Evolutionary conservation across 2,888 invertebrate genomes (phyloP), one percentile per base, ranked within the genome.

Genomic region (Epiblema foenella): DNA sequence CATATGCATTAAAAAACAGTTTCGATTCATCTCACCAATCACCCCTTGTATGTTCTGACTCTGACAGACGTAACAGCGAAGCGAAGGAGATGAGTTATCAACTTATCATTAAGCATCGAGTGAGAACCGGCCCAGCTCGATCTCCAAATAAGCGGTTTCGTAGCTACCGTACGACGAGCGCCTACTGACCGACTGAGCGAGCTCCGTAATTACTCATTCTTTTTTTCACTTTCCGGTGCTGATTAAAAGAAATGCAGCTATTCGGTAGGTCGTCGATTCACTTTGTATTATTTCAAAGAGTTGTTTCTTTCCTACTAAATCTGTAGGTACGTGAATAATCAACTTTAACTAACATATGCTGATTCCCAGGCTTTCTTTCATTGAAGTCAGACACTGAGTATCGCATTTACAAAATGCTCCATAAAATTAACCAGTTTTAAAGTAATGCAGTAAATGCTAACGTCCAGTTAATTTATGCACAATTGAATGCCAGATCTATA

Each of bases 101-200:
- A 46, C 7, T 46, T 46, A 2, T 46, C 46, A 10, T 17, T 51
- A 29, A 49, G 46, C 29, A 2, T 29, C 15, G 29, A n/a, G n/a
- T n/a, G 24, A 46, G n/a, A 12, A 37, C 11, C 18, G 12, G 20
- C 33, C 42, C 63, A 33, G 65, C 58, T n/a, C 73, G 68, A 68
- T 65, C 59, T 70, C 58, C 64, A 66, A 74, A 75, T 67, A 74
- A 75, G 73, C 68, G 72, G 69, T 65, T 72, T 75, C 71, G 71
- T 69, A 72, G 75, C 77, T 75, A 78, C 78, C 75, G 77, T 75
- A 78, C 75, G 74, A 68, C 72, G 72, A 29, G 56, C 74, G 70
- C 78, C 80, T 76, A 79, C 79, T 79, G 77, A 79, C 78, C 77
- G 72, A 79, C 77, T 77, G 75, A 77, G 75, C 69, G 29, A 62